phyloP scores from a whole-genome alignment of 2,888 invertebrate genomes.

The Mythimna albipuncta region DNA sequence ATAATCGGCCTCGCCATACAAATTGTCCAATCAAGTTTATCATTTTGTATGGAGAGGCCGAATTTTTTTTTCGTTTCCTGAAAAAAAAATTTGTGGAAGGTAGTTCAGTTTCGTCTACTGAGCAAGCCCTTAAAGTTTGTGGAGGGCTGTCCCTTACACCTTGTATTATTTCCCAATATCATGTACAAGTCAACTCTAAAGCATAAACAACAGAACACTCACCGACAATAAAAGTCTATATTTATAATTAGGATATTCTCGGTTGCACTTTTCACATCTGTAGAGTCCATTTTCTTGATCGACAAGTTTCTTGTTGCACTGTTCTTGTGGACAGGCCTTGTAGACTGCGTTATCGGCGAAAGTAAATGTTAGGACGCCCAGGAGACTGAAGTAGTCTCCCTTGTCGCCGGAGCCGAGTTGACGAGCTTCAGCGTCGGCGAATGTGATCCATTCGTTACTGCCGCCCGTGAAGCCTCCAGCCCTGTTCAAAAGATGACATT shows the following conservation, averaged over 20 bases:
- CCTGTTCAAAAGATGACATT: slow-evolving; percentile 64
- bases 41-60: too few species aligned
- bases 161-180: too few species aligned
- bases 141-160: too few species aligned
- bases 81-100: too few species aligned
- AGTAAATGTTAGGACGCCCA: slow-evolving; percentile 95
- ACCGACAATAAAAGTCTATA: slow-evolving; percentile 96
- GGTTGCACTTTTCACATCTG: slow-evolving; percentile 98
- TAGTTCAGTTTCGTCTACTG: too few species aligned
- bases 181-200: not conserved
- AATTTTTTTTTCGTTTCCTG: too few species aligned
- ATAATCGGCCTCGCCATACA: too few species aligned
- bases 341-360: slow-evolving; percentile 96
- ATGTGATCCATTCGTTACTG: slow-evolving; percentile 93
- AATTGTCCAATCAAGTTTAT: too few species aligned
- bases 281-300: slow-evolving; percentile 97
- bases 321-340: slow-evolving; percentile 96
- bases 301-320: slow-evolving; percentile 98
- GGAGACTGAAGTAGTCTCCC: slow-evolving; percentile 95
- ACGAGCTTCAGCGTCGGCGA: slow-evolving; percentile 93
- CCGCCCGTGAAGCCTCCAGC: slow-evolving; percentile 85
- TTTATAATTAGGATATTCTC: slow-evolving; percentile 95
- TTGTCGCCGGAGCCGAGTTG: slow-evolving; percentile 94
- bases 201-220: slow-evolving; percentile 74
- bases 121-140: too few species aligned